Percentiles rank a stretch among this genome's conserved stretches.
Evolutionary conservation across 2,113 vertebrate species (phyloP).

Genomic region (Paratilapia polleni): DNA sequence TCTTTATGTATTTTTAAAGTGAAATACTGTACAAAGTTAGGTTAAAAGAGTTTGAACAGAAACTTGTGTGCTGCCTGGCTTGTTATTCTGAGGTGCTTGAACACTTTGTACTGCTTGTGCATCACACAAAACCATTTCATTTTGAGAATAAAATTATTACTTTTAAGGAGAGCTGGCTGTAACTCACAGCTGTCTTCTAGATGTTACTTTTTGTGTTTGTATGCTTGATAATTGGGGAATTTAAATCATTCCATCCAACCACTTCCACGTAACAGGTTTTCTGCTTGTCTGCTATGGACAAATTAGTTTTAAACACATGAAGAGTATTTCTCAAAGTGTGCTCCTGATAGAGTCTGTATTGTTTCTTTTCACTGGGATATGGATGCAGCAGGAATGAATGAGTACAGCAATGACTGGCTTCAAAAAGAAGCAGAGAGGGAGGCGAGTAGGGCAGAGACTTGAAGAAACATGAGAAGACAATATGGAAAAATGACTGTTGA

Average conservation of each 20-base stretch:
- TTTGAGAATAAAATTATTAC: too few relatives aligned
- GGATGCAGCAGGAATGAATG: background rate
- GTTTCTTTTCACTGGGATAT: background rate
- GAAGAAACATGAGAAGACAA: slow-evolving; percentile 55
- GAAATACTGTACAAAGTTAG: background rate
- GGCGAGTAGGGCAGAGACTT: slow-evolving; percentile 26
- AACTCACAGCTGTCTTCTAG: background rate
- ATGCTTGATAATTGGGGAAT: background rate
- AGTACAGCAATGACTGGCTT: background rate
- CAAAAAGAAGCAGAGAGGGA: background rate
- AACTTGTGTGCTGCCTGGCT: too few relatives aligned
- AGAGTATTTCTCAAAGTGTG: background rate
- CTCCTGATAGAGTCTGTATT: background rate
- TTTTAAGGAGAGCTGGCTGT: too few relatives aligned
- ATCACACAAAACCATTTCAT: too few relatives aligned
- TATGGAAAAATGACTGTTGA: slow-evolving; percentile 50
- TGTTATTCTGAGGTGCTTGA: too few relatives aligned
- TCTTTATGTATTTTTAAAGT: background rate
- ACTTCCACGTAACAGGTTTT: background rate
- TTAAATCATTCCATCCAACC: background rate
- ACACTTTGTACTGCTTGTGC: too few relatives aligned
- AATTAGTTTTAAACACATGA: background rate
- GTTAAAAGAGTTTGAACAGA: background rate
- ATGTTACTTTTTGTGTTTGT: background rate
- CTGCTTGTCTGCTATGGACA: background rate